Evolutionary conservation across 2,888 invertebrate genomes (phyloP).

Genomic region (Ariolimax columbianus): DNA sequence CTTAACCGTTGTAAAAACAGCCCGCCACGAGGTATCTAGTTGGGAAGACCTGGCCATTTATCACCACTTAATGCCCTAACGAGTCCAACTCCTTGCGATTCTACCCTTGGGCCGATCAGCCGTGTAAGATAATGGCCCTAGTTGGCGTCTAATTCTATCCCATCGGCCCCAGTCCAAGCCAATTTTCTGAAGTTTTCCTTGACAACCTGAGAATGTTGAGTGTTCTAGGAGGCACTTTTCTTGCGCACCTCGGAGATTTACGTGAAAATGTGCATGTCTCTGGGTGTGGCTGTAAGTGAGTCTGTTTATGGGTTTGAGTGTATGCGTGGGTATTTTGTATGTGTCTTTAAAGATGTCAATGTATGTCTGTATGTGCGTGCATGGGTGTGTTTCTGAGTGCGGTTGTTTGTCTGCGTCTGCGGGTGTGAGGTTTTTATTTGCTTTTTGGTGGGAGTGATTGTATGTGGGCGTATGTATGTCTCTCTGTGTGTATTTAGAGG

Average conservation of each 20-base stretch:
- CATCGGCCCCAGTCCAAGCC: neutral
- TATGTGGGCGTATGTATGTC: too few species aligned
- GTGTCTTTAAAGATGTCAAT: too few species aligned
- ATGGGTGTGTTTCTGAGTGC: too few species aligned
- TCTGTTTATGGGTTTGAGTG: neutral
- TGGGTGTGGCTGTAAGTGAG: neutral
- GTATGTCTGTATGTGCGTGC: neutral
- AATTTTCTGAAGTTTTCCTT: neutral
- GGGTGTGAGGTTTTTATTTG: too few species aligned
- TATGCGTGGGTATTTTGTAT: neutral
- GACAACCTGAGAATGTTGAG: neutral
- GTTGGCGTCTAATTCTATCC: slow-evolving; percentile 20
- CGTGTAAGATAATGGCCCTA: slow-evolving; percentile 27
- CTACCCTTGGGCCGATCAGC: slow-evolving; percentile 13
- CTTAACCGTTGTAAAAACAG: neutral
- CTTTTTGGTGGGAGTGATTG: too few species aligned
- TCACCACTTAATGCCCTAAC: slow-evolving; percentile 22
- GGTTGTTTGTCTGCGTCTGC: too few species aligned
- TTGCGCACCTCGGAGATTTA: neutral
- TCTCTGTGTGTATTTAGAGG: too few species aligned
- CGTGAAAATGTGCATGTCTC: neutral
- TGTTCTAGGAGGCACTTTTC: neutral
- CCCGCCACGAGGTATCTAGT: neutral
- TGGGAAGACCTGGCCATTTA: slow-evolving; percentile 29
- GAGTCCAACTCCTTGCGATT: neutral